Base-by-base conservation (phyloP, 2,113 vertebrate genomes). In the Pelmatolapia mariae region DNA sequence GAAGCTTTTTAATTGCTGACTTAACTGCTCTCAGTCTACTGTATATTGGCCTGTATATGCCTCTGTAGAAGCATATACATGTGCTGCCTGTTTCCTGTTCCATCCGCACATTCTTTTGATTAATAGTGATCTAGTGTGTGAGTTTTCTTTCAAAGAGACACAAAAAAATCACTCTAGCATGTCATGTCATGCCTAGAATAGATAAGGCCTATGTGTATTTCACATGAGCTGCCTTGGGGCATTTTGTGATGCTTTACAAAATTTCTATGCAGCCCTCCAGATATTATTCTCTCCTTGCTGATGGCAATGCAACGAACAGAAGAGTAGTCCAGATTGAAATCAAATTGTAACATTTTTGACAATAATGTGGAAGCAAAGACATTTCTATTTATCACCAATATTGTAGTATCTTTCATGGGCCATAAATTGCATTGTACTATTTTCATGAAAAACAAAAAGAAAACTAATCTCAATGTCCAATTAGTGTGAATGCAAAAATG, bases 201-300 rank as follows among this genome's bases (percentile, higher is more conserved):
- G 61, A 38, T 66, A 66, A 66, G 4, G 33, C 7, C 61, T 66
- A 33, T 38, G 61, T 66, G 61, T 66, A 89, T 94, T 94, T 93
- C 88, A 89, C 68, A 89, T 89, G 63, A 86, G 61, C 81, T 87
- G 90, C 87, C 85, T 59, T 26, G 16, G 84, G 91, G 82, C 57
- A 73, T 83, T 90, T 71, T 83, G 59, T 86, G 79, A 87, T 89
- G 86, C 81, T 82, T 86, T 38, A 52, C 19, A 86, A 85, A 89
- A 73, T 50, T 53, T 36, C 31, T 63, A 43, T 86, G 61, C 68
- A 83, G 16, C 31, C 82, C 59, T 86, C 40, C 59, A 86, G 76
- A 86, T 89, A 76, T 89, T 80, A 80, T 57, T 81, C n/a, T 73
- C 53, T 22, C 33, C 52, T 45, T 78, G 50, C 22, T 54, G 53